Evolutionary conservation across 2,797 vertebrate genomes (phyloP).

Genomic region (Lacerta bilineata): DNA sequence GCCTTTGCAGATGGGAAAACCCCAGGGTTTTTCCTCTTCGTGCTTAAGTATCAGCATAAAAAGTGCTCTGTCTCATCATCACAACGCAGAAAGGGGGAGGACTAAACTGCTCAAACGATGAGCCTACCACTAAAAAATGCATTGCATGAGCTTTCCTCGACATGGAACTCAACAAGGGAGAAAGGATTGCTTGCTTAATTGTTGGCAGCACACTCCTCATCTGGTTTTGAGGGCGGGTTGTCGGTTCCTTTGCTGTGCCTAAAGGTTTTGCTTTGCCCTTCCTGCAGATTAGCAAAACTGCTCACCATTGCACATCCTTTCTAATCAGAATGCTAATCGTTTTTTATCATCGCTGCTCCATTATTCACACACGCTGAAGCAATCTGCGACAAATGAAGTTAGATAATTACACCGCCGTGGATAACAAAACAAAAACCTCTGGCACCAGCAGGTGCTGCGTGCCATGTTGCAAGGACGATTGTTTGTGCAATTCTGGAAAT

Average conservation of each 20-base stretch:
- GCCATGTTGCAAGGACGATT: not conserved
- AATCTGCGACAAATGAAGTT: not conserved
- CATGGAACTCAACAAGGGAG: not conserved
- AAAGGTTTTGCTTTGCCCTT: conserved; percentile 50
- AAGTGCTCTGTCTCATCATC: not conserved
- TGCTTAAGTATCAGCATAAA: not conserved
- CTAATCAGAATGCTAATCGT: conserved; percentile 14
- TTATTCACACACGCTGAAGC: not conserved
- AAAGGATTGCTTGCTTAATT: not conserved
- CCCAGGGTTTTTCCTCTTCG: not conserved
- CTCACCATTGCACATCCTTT: not conserved
- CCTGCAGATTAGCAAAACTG: not conserved
- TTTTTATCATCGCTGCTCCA: not conserved
- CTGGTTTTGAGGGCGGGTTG: not conserved
- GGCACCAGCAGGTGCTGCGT: not conserved
- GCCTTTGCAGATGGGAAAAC: not conserved
- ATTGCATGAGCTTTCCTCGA: no score
- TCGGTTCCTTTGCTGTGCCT: not conserved
- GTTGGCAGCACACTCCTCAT: no score
- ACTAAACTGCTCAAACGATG: not conserved
- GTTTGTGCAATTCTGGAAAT: not conserved
- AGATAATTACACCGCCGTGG: not conserved
- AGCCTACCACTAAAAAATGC: not conserved
- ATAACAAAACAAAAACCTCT: rapidly evolving
- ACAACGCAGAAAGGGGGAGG: no score